These are phyloP conservation scores for Ditula angustiorana DNA, from an alignment of 2,888 invertebrate genomes.

Conservation along the genomic window DNA sequence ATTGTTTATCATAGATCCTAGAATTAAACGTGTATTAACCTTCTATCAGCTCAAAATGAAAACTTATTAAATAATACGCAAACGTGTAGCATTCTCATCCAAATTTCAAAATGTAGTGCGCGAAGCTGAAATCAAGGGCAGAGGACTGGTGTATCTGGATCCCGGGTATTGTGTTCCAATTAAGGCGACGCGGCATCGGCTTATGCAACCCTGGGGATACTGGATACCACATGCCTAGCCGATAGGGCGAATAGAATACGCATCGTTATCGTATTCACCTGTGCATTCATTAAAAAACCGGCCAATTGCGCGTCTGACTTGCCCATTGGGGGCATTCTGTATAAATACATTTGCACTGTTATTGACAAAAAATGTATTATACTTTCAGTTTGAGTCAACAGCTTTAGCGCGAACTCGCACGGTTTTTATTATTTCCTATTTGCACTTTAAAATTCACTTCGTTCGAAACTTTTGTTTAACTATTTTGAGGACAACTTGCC, in stretches of 20 bases:
- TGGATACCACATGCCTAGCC: background rate
- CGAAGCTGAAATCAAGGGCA: slow-evolving; percentile 38
- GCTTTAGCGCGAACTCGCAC: too few species aligned
- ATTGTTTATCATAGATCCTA: too few species aligned
- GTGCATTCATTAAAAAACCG: background rate
- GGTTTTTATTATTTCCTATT: too few species aligned
- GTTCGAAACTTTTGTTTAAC: too few species aligned
- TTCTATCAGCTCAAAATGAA: too few species aligned
- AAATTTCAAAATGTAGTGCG: slow-evolving; percentile 24
- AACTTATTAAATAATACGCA: background rate
- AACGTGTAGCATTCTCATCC: background rate
- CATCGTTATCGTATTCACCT: slow-evolving; percentile 12
- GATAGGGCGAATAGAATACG: background rate
- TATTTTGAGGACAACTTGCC: too few species aligned
- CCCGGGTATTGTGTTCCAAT: slow-evolving; percentile 47
- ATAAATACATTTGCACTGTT: too few species aligned
- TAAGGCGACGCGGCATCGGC: slow-evolving; percentile 42
- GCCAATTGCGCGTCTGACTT: background rate
- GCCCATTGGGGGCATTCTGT: background rate
- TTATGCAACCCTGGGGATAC: slow-evolving; percentile 40
- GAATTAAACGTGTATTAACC: too few species aligned
- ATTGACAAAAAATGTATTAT: too few species aligned
- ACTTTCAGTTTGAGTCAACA: too few species aligned
- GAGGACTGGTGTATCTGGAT: slow-evolving; percentile 34
- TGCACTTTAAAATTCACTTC: too few species aligned